These are phyloP conservation scores for Diarsia mendica DNA, from an alignment of 2,888 invertebrate species.

Conservation along the genomic window DNA sequence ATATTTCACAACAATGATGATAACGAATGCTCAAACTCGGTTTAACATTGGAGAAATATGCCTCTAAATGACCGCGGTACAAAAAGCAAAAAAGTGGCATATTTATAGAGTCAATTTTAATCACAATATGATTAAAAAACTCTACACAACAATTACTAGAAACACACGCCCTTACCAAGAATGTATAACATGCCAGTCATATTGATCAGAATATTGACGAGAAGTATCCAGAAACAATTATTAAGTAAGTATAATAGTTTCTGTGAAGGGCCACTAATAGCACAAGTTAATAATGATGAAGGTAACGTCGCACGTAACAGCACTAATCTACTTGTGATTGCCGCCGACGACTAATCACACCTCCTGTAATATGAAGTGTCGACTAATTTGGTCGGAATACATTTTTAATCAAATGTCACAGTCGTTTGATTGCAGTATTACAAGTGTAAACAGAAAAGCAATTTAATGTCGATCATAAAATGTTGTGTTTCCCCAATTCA, in stretches of 20 bases:
- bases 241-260: slow-evolving; percentile 41
- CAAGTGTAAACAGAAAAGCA: not conserved
- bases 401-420: slow-evolving; percentile 50
- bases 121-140: not conserved
- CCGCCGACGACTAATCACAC: slow-evolving; percentile 52
- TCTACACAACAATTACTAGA: not conserved
- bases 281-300: slow-evolving; percentile 55
- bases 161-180: not conserved
- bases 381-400: slow-evolving; percentile 43
- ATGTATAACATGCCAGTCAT: not conserved
- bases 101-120: not conserved
- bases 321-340: slow-evolving; percentile 66
- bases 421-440: slow-evolving; percentile 26
- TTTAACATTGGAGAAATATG: not conserved
- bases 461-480: not conserved
- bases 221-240: slow-evolving; percentile 55
- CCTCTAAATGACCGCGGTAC: not conserved
- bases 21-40: not conserved
- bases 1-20: not conserved
- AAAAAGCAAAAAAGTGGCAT: not conserved
- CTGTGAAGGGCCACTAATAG: slow-evolving; percentile 48
- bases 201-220: not conserved
- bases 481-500: not conserved
- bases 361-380: slow-evolving; percentile 33
- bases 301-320: slow-evolving; percentile 49